Conservation (phyloP, 2,113 vertebrate genomes). For the Alosa alosa region DNA sequence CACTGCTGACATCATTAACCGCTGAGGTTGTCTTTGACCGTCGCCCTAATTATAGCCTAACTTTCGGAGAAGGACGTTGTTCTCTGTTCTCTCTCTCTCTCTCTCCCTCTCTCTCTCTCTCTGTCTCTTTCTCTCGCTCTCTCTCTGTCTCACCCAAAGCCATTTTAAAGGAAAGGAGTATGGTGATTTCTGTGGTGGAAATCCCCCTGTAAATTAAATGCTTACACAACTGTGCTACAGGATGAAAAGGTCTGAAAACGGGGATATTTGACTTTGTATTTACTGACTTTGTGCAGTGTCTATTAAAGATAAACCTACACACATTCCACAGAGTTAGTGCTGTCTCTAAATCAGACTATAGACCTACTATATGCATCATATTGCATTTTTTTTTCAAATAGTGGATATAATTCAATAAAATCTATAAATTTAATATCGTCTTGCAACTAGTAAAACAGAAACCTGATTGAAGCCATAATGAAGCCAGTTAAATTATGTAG, state of each 20-base stretch:
- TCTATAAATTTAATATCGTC: background rate
- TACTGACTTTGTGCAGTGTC: background rate
- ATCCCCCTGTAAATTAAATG: slow-evolving; percentile 1
- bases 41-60: slow-evolving; percentile 1
- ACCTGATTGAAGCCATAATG: background rate
- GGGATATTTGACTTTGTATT: background rate
- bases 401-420: background rate
- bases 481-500: no score
- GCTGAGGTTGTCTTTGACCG: background rate
- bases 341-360: background rate
- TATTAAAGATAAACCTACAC: background rate
- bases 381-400: background rate
- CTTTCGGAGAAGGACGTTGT: background rate
- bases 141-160: background rate
- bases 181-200: slow-evolving; percentile 17
- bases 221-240: background rate
- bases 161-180: slow-evolving; percentile 8
- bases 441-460: background rate
- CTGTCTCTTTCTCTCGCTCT: no score
- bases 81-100: background rate
- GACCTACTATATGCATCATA: no score
- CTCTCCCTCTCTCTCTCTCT: background rate
- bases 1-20: slow-evolving; percentile 3
- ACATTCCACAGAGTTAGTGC: background rate
- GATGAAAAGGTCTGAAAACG: background rate